These are phyloP conservation scores for Metalampra italica DNA, from an alignment of 2,888 invertebrate species.

Conservation along the genomic window DNA sequence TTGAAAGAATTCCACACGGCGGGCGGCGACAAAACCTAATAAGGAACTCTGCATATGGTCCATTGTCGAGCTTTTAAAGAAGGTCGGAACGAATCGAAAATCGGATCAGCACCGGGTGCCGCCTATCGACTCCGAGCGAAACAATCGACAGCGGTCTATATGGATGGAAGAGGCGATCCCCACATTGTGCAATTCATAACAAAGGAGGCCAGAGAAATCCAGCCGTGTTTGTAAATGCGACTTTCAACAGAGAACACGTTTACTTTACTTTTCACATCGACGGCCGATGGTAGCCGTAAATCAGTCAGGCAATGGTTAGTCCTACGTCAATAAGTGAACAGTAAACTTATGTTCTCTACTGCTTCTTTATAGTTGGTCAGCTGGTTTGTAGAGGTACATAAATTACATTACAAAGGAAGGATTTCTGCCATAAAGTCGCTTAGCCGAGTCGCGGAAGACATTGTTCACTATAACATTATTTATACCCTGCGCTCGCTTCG, in stretches of 20 bases:
- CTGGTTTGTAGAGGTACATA: conserved; percentile 36
- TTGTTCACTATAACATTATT: conserved; percentile 21
- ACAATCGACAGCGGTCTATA: conserved; percentile 57
- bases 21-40: conserved; percentile 8
- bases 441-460: conserved; percentile 16
- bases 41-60: conserved; percentile 23
- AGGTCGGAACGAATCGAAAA: conserved; percentile 73
- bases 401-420: conserved; percentile 11
- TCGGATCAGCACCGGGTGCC: conserved; percentile 62
- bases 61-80: conserved; percentile 57
- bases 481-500: not conserved
- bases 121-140: conserved; percentile 60
- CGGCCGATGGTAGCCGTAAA: conserved; percentile 52
- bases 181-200: conserved; percentile 68
- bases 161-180: conserved; percentile 49
- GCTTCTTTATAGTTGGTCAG: conserved; percentile 35
- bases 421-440: conserved; percentile 11
- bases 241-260: conserved; percentile 55
- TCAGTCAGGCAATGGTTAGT: conserved; percentile 53
- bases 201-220: conserved; percentile 68
- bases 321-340: conserved; percentile 36
- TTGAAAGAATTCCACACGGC: conserved; percentile 5
- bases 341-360: conserved; percentile 24
- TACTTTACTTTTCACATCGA: conserved; percentile 38
- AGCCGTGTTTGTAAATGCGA: conserved; percentile 50